phyloP scores from a whole-genome alignment of 1,140 invertebrate genomes.

The Eufriesea mexicana region DNA sequence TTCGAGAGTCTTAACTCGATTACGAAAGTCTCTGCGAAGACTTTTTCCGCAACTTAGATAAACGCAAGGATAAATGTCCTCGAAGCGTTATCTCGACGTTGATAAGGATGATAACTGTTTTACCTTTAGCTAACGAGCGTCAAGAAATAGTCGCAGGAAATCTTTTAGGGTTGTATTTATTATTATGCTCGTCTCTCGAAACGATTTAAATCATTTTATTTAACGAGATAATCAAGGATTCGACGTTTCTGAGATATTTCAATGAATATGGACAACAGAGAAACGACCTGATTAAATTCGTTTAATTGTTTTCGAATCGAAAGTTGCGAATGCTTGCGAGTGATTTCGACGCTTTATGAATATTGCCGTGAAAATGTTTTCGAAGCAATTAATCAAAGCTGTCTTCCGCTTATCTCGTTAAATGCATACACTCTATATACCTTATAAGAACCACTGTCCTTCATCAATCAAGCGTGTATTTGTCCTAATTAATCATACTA shows the following conservation, averaged over 20 bases:
- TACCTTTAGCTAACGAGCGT: too few relatives aligned
- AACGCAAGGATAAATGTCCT: too few relatives aligned
- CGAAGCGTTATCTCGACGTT: too few relatives aligned
- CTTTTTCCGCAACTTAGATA: neutral
- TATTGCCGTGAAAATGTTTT: neutral
- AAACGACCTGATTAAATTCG: neutral
- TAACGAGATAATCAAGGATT: too few relatives aligned
- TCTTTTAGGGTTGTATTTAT: too few relatives aligned
- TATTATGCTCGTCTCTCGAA: too few relatives aligned
- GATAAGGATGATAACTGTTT: too few relatives aligned
- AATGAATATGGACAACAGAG: neutral
- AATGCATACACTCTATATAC: neutral
- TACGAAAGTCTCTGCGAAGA: neutral
- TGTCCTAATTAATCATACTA: slow-evolving; percentile 5
- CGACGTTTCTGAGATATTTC: neutral
- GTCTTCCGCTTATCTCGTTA: neutral
- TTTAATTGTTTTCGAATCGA: neutral
- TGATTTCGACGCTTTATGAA: neutral
- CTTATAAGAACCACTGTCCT: neutral
- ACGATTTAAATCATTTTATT: too few relatives aligned
- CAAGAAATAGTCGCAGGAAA: too few relatives aligned
- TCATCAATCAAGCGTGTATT: neutral
- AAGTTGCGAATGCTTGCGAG: neutral
- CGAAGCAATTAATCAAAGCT: neutral
- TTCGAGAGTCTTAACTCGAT: neutral